Evolutionary conservation across 2,888 invertebrate species (phyloP).

Genomic region (Aleiodes leptofemur): DNA sequence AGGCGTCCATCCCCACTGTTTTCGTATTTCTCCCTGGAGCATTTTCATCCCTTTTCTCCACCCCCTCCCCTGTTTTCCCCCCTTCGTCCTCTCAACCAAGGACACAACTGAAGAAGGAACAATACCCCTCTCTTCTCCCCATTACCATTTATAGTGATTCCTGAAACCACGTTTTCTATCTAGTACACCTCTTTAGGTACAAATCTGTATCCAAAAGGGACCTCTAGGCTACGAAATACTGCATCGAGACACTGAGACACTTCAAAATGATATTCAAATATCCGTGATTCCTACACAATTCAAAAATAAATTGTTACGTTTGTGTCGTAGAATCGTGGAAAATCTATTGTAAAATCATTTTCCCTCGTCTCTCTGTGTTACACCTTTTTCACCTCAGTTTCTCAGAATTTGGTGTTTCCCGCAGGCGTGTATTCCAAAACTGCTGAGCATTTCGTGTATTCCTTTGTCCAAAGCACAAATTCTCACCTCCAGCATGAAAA

Average conservation of each 20-base stretch:
- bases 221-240: not conserved
- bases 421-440: not conserved
- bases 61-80: slow-evolving; percentile 35
- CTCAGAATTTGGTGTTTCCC: not conserved
- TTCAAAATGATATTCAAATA: slow-evolving; percentile 22
- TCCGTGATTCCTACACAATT: slow-evolving; percentile 12
- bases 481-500: too few species aligned
- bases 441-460: too few species aligned
- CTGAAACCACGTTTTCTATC: slow-evolving; percentile 64
- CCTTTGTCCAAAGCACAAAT: too few species aligned
- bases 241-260: not conserved
- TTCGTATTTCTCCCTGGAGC: slow-evolving; percentile 42
- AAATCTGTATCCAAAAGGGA: slow-evolving; percentile 3
- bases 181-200: slow-evolving; percentile 32
- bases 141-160: slow-evolving; percentile 76
- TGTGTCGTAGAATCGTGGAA: slow-evolving; percentile 16
- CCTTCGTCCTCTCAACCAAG: slow-evolving; percentile 29
- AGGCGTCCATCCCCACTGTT: slow-evolving; percentile 35
- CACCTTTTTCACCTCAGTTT: not conserved
- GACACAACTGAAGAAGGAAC: slow-evolving; percentile 52
- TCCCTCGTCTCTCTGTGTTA: too few species aligned
- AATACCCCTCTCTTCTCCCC: slow-evolving; percentile 57
- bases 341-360: not conserved
- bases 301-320: slow-evolving; percentile 20
- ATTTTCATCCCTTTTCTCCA: slow-evolving; percentile 49